Conservation (phyloP, 2,888 invertebrate species). For the Agriopis aurantiaria region DNA sequence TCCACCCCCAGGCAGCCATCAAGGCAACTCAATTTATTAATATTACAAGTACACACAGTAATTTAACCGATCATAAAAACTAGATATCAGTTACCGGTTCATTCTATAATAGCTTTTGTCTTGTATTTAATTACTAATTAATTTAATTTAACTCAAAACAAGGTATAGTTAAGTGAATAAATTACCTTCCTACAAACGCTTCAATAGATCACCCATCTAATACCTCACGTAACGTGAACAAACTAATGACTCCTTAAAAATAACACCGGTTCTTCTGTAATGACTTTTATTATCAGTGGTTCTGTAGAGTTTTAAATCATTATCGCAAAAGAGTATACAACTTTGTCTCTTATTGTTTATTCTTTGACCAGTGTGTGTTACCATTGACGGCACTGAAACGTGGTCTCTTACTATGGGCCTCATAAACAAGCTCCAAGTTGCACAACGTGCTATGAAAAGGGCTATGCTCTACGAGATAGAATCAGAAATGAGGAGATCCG, state of each 20-base stretch:
- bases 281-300: neutral
- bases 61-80: neutral
- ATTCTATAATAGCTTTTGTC: conserved; percentile 11
- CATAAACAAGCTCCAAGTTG: no score
- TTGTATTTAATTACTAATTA: conserved; percentile 32
- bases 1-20: no score
- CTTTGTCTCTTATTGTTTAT: no score
- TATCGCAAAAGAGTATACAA: no score
- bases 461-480: no score
- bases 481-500: no score
- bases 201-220: conserved; percentile 32
- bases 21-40: no score
- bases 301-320: conserved; percentile 2
- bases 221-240: conserved; percentile 19
- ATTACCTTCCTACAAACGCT: conserved; percentile 17
- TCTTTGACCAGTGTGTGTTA: no score
- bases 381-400: no score
- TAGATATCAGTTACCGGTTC: neutral
- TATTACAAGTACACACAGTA: neutral
- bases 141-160: conserved; percentile 19
- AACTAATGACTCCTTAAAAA: conserved; percentile 17
- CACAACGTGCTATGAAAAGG: no score
- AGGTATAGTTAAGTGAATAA: conserved; percentile 15
- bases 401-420: no score
- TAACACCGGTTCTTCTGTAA: neutral